A percentile compares a stretch with the other conserved stretches of the same genome.
phyloP scores from a whole-genome alignment of 1,140 invertebrate species.

The Drosophila hydei region DNA sequence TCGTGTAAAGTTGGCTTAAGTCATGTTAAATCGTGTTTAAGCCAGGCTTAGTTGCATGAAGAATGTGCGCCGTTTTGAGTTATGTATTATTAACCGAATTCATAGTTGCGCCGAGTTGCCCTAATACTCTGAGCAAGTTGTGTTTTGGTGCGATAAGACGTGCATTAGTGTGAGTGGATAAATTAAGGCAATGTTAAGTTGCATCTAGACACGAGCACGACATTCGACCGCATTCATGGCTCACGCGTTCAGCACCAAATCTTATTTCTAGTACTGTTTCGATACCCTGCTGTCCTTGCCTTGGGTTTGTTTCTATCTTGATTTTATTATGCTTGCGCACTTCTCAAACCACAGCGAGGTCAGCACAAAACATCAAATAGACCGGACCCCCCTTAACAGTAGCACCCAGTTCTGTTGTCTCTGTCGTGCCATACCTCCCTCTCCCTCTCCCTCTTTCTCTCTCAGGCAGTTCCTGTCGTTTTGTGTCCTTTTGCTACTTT shows the following conservation, averaged over 20 bases:
- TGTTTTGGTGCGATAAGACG: background rate
- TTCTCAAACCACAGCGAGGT: constrained; percentile 75
- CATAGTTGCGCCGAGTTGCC: background rate
- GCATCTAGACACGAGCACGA: no score
- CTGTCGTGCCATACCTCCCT: no score
- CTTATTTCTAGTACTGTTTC: background rate
- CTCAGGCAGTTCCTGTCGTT: background rate
- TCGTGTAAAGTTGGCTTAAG: background rate
- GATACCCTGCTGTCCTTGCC: constrained; percentile 15
- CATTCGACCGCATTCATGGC: background rate
- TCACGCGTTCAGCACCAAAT: background rate
- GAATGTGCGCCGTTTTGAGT: background rate
- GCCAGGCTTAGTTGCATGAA: background rate
- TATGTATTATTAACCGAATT: background rate
- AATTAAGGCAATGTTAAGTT: background rate
- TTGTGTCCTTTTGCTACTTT: constrained; percentile 10
- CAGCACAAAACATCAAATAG: constrained; percentile 78
- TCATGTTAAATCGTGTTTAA: background rate
- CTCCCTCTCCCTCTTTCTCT: background rate
- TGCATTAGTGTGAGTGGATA: no score
- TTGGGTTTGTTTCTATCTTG: constrained; percentile 64
- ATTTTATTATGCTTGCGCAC: constrained; percentile 80
- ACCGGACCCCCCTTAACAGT: constrained; percentile 36
- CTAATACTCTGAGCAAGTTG: no score
- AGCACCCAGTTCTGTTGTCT: background rate